These are phyloP conservation scores for Todiramphus saurophagus DNA, from an alignment of 2,113 vertebrate species.

Conservation along the genomic window DNA sequence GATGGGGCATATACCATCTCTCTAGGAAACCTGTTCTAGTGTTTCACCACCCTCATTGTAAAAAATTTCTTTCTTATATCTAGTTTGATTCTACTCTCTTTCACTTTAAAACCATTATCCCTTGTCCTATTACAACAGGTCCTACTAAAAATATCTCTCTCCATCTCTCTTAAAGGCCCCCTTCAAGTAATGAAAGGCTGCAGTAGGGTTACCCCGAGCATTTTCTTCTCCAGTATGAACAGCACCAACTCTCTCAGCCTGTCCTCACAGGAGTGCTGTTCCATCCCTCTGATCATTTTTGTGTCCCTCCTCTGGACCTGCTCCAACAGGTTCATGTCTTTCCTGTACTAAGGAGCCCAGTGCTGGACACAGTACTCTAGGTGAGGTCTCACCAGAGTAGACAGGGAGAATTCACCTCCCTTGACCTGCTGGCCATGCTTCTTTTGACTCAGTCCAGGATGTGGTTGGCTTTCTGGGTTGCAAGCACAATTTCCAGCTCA, in stretches of 20 bases:
- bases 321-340: neutral
- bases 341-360: neutral
- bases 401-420: neutral
- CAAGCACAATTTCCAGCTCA: fast-evolving
- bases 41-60: neutral
- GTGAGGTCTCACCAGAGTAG: neutral
- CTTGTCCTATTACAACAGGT: neutral
- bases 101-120: neutral
- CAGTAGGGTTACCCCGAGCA: neutral
- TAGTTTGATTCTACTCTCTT: neutral
- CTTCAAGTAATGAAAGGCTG: neutral
- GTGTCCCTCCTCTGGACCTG: fast-evolving
- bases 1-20: fast-evolving
- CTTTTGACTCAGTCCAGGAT: neutral
- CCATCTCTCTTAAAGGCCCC: neutral
- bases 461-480: neutral
- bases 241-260: neutral
- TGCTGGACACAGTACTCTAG: neutral
- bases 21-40: neutral
- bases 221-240: neutral
- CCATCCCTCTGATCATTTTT: neutral
- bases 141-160: neutral
- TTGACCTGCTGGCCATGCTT: neutral
- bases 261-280: neutral
- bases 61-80: neutral